Evolutionary conservation across 2,888 invertebrate species (phyloP).

Genomic region (Oasisia sp.): DNA sequence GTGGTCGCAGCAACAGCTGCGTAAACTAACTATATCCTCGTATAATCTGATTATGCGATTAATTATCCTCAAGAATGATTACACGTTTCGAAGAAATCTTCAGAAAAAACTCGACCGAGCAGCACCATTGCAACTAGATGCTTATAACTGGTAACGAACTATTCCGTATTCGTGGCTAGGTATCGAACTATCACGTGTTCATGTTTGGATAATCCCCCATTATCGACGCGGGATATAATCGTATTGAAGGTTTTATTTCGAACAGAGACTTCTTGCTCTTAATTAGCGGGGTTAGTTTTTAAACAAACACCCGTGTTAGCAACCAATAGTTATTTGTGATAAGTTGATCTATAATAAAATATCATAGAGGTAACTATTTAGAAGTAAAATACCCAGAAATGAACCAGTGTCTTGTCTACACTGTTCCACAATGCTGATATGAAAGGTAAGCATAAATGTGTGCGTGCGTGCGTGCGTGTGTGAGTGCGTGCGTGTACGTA

Average conservation of each 20-base stretch:
- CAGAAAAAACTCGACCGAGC: neutral
- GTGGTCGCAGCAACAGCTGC: neutral
- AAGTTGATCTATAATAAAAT: neutral
- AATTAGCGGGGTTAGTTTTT: neutral
- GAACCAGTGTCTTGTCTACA: too few species aligned
- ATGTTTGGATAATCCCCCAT: neutral
- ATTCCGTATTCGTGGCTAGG: neutral
- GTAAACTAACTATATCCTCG: neutral
- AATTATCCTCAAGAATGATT: neutral
- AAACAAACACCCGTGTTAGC: neutral
- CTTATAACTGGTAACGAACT: neutral
- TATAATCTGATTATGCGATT: neutral
- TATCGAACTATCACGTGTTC: neutral
- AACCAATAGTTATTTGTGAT: neutral
- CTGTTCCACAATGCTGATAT: too few species aligned
- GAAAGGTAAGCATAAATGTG: too few species aligned
- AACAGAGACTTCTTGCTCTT: neutral
- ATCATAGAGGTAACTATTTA: too few species aligned
- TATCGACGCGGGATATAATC: neutral
- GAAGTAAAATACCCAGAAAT: too few species aligned
- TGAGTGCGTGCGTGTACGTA: too few species aligned
- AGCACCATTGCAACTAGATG: neutral
- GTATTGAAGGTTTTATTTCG: neutral
- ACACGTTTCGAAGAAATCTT: neutral
- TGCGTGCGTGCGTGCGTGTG: too few species aligned